A percentile compares a stretch with the other conserved stretches of the same genome.
phyloP scores from a whole-genome alignment of 2,113 vertebrate species.

The Guaruba guarouba region DNA sequence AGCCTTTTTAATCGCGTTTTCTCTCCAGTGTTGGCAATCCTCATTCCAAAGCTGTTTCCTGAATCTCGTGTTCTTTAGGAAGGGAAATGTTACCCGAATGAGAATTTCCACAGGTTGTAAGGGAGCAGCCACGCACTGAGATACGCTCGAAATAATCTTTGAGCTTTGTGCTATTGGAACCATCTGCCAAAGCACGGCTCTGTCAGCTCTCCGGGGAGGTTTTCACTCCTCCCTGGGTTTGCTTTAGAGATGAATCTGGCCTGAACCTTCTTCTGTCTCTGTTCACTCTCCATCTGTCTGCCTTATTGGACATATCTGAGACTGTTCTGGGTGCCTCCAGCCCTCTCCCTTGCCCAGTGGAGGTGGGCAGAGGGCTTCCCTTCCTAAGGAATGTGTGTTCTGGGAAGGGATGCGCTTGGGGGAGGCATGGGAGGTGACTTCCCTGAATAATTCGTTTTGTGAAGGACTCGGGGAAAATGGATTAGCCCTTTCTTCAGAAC shows the following conservation, averaged over 20 bases:
- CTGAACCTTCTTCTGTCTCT: constrained; percentile 23
- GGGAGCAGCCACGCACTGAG: neutral
- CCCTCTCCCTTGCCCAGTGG: neutral
- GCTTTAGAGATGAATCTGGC: neutral
- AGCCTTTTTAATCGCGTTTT: neutral
- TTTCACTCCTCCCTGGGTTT: constrained; percentile 2
- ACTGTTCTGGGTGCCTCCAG: neutral
- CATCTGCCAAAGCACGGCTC: constrained; percentile 40
- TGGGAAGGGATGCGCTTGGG: neutral
- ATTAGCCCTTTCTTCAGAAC: constrained; percentile 1
- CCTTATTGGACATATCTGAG: neutral
- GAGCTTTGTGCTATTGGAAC: neutral
- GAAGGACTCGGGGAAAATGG: neutral
- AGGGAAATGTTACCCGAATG: neutral
- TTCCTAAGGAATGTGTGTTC: neutral
- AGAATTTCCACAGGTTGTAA: constrained; percentile 13
- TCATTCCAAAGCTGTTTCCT: constrained; percentile 29
- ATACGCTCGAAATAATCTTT: neutral
- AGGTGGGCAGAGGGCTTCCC: neutral
- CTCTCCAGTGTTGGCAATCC: neutral
- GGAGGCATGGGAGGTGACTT: neutral
- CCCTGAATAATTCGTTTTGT: neutral
- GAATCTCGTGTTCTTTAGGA: neutral
- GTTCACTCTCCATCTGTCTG: constrained; percentile 11
- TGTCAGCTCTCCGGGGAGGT: neutral